Conservation (phyloP, 2,113 vertebrate species). For the Sinocyclocheilus maitianheensis region DNA sequence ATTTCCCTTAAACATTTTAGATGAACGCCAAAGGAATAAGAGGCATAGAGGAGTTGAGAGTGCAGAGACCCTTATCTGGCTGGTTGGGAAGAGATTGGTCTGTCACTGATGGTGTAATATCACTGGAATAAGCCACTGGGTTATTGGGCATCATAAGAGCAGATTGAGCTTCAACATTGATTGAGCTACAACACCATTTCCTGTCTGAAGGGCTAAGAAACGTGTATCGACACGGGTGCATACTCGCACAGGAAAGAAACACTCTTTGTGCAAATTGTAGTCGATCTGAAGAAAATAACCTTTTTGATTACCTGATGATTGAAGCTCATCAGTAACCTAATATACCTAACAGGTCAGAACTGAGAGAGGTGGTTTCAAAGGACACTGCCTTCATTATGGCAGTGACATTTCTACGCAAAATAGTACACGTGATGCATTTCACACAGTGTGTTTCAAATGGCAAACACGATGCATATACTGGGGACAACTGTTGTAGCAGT, state of each 20-base stretch:
- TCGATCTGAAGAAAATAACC: not conserved
- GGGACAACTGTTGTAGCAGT: not conserved
- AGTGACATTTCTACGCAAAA: not conserved
- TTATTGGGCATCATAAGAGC: not conserved
- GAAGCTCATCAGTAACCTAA: not conserved
- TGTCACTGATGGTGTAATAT: not conserved
- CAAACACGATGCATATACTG: not conserved
- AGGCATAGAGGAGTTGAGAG: slow-evolving; percentile 6
- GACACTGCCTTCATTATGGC: not conserved
- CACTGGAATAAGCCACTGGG: slow-evolving; percentile 9
- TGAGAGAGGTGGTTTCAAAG: slow-evolving; percentile 15
- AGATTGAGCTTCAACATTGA: not conserved
- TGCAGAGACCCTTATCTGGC: not conserved
- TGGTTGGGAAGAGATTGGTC: slow-evolving; percentile 1
- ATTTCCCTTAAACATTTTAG: slow-evolving; percentile 64
- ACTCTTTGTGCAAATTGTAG: not conserved
- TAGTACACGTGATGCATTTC: not conserved
- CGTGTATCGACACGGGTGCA: not conserved
- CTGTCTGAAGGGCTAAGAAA: not conserved
- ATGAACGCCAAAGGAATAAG: slow-evolving; percentile 52
- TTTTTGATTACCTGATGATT: not conserved
- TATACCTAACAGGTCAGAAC: not conserved
- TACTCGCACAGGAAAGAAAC: not conserved
- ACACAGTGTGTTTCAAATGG: not conserved
- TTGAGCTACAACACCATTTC: slow-evolving; percentile 20